Conservation (phyloP, 2,888 invertebrate genomes). For the Amphipyra tragopoginis region DNA sequence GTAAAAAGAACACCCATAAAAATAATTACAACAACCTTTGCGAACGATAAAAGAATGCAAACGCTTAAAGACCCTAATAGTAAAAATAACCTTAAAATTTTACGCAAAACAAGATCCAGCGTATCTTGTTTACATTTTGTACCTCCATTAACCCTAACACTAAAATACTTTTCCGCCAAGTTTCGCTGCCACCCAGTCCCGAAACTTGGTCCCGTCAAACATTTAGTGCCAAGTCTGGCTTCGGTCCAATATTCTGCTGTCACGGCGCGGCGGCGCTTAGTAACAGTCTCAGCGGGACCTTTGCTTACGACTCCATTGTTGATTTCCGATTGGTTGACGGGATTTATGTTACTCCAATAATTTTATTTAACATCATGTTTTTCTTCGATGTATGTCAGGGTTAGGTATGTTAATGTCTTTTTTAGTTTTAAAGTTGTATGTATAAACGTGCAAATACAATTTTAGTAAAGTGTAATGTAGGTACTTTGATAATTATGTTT, state of each 20-base stretch:
- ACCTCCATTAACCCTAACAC: constrained; percentile 30
- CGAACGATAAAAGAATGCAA: not conserved
- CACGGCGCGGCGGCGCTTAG: constrained; percentile 12
- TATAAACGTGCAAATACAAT: too few relatives aligned
- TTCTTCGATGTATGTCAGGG: constrained; percentile 28
- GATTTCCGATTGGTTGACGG: constrained; percentile 33
- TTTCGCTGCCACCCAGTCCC: constrained; percentile 9
- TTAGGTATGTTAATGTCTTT: constrained; percentile 1
- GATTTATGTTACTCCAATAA: constrained; percentile 41
- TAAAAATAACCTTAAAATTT: constrained; percentile 18
- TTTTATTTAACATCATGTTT: constrained; percentile 27
- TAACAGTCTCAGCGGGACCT: constrained; percentile 23
- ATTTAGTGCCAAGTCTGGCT: constrained; percentile 43
- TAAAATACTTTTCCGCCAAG: constrained; percentile 17
- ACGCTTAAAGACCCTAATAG: not conserved
- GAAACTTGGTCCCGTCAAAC: constrained; percentile 34
- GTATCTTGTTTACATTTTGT: constrained; percentile 30
- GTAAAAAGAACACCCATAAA: not conserved
- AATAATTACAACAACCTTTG: not conserved
- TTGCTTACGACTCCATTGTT: constrained; percentile 39
- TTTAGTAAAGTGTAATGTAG: too few relatives aligned
- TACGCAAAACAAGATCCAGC: constrained; percentile 11
- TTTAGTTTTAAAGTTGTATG: not conserved
- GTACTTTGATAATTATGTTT: too few relatives aligned
- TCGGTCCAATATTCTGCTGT: constrained; percentile 39